Evolutionary conservation across 2,113 vertebrate genomes (phyloP), one percentile per base, ranked within the genome.

Genomic region (Chaetura pelagica): DNA sequence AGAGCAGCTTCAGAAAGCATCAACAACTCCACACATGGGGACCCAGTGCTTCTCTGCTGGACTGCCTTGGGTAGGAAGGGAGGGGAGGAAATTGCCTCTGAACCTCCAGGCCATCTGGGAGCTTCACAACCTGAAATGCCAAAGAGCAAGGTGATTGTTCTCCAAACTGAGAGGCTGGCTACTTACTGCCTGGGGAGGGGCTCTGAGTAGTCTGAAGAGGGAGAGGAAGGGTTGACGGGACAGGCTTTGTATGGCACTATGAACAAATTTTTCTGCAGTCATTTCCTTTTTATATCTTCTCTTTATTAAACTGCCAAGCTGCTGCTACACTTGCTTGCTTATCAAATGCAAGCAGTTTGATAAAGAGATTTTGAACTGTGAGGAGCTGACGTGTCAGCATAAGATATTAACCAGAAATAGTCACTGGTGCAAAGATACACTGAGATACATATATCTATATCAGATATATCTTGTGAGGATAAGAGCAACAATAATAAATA

Each of bases 181-280:
- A 38, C 4, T 5, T 38, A n/a, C 9, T 0, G 1, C 22, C 27
- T 0, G 0, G 9, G 21, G 61, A 64, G 30, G 21, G 44, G 20
- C 26, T 52, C 54, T 8, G 20, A 7, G 19, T 27, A 30, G 15
- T 13, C 40, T 24, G 63, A 26, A 66, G 17, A 4, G 15, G 44
- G 62, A 82, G 9, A 23, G 7, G 19, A 38, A 7, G 32, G 24
- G 35, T 3, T 83, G 54, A 10, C 7, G 49, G 22, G 34, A 29
- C 27, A 57, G 4, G 6, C 61, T 66, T 49, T 12, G 17, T 27
- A 12, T 1, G 0, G 67, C 10, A 68, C 12, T 27, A 4, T 6
- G 14, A 58, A 46, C 48, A 74, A 14, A 18, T 54, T 84, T 54
- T 94, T 81, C 35, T 10, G 4, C 18, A 62, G 30, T 19, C 42